These are phyloP conservation scores for Peribatodes rhomboidaria DNA, from an alignment of 2,888 invertebrate genomes.

Conservation along the genomic window DNA sequence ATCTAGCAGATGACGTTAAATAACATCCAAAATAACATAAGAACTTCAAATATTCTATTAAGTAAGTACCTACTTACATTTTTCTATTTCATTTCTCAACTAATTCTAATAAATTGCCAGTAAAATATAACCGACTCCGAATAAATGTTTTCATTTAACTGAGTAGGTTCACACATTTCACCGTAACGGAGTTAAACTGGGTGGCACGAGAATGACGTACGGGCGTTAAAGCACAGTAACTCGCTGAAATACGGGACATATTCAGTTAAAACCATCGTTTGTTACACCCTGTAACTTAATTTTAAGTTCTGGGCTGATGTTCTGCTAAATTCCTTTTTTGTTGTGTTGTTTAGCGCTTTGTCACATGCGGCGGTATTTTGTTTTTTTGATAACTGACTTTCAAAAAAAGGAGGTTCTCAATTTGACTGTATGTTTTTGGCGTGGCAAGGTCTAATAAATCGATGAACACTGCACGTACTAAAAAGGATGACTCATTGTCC, in stretches of 20 bases:
- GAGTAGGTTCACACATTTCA: conserved; percentile 24
- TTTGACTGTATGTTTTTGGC: neutral
- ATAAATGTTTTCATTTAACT: conserved; percentile 29
- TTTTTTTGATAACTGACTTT: no score
- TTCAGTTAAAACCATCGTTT: conserved; percentile 35
- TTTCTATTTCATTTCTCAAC: neutral
- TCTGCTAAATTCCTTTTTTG: neutral
- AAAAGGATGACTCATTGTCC: no score
- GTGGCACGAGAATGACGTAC: conserved; percentile 46
- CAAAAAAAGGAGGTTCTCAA: neutral
- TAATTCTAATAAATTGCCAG: conserved; percentile 5
- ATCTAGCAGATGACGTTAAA: no score
- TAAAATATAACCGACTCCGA: conserved; percentile 11
- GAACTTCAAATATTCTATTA: no score
- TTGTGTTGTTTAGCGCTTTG: neutral
- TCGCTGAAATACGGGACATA: conserved; percentile 35
- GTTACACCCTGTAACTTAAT: conserved; percentile 33
- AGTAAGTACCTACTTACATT: neutral
- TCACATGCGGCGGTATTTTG: no score
- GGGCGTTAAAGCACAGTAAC: conserved; percentile 44
- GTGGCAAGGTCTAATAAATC: no score
- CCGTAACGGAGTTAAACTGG: conserved; percentile 36
- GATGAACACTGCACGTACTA: no score
- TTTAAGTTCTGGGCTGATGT: conserved; percentile 20
- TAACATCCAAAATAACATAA: no score